These are phyloP conservation scores for Podarcis lilfordi DNA, from an alignment of 2,797 vertebrate species.

Conservation along the genomic window DNA sequence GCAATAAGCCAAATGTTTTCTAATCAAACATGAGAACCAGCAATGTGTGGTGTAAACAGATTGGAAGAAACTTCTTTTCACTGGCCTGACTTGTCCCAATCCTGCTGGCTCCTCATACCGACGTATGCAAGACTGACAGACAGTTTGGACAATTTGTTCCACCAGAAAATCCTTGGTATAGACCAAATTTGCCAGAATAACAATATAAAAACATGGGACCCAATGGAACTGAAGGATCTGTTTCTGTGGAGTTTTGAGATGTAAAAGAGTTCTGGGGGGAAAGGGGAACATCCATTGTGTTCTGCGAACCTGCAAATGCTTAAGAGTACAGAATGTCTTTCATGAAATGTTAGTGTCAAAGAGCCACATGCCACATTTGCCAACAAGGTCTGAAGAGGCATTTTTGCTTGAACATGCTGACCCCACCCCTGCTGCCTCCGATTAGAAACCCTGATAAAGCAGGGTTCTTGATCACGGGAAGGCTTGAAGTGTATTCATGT, in stretches of 20 bases:
- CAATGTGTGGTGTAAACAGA: constrained; percentile 68
- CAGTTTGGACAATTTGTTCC: constrained; percentile 1
- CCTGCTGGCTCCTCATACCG: constrained; percentile 21
- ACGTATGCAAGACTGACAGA: neutral
- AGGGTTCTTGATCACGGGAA: too few relatives aligned
- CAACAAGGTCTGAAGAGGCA: too few relatives aligned
- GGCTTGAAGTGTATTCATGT: too few relatives aligned
- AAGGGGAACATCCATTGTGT: neutral
- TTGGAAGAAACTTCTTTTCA: constrained; percentile 53
- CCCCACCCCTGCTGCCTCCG: too few relatives aligned
- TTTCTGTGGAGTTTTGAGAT: neutral
- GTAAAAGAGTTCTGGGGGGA: neutral
- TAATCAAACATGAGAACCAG: constrained; percentile 44
- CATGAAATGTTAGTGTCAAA: too few relatives aligned
- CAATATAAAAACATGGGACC: neutral
- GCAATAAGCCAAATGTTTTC: neutral
- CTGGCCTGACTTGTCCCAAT: neutral
- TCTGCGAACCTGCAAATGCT: neutral
- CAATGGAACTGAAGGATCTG: neutral
- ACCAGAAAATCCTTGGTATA: constrained; percentile 1
- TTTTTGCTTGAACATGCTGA: too few relatives aligned
- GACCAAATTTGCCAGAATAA: neutral
- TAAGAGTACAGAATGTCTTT: neutral
- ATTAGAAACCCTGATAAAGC: too few relatives aligned
- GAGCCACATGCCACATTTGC: too few relatives aligned